Percentiles rank a stretch among this genome's conserved stretches.
These are phyloP conservation scores for Dolichallabes microphthalmus DNA, from an alignment of 2,113 vertebrate species.

Conservation along the genomic window DNA sequence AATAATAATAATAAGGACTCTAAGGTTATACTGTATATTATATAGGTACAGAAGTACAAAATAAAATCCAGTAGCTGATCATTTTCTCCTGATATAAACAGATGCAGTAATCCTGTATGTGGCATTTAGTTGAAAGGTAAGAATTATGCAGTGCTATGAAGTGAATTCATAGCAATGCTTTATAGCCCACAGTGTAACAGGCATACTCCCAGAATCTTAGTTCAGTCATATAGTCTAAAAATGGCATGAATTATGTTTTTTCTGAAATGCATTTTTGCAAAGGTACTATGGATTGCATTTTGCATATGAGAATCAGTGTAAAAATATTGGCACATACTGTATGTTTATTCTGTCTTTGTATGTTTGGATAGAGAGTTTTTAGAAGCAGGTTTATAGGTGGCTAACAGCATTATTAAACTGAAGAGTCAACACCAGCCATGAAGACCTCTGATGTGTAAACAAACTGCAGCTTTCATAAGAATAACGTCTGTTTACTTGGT, in stretches of 20 bases:
- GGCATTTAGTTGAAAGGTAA: not conserved
- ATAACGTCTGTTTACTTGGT: constrained; percentile 24
- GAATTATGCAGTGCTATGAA: not conserved
- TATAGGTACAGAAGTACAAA: not conserved
- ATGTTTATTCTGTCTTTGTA: not conserved
- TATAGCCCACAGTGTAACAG: not conserved
- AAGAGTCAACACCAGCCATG: constrained; percentile 8
- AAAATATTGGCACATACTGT: not conserved
- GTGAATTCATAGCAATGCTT: not conserved
- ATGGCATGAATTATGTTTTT: not conserved
- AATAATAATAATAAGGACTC: not conserved
- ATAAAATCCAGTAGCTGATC: not conserved
- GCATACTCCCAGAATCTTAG: not conserved
- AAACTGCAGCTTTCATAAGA: constrained; percentile 25
- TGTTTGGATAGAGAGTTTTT: constrained; percentile 1
- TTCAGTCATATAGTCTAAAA: not conserved
- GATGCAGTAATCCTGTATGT: not conserved
- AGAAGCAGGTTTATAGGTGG: not conserved
- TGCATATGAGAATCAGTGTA: not conserved
- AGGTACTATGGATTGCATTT: not conserved
- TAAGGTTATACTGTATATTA: not conserved
- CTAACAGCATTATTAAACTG: constrained; percentile 13
- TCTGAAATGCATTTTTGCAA: not conserved
- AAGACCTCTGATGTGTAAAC: constrained; percentile 29
- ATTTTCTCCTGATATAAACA: not conserved